Percentiles rank a stretch among this genome's conserved stretches.
Conservation (phyloP, 2,888 invertebrate genomes). For the Drosophila aldrichi region DNA sequence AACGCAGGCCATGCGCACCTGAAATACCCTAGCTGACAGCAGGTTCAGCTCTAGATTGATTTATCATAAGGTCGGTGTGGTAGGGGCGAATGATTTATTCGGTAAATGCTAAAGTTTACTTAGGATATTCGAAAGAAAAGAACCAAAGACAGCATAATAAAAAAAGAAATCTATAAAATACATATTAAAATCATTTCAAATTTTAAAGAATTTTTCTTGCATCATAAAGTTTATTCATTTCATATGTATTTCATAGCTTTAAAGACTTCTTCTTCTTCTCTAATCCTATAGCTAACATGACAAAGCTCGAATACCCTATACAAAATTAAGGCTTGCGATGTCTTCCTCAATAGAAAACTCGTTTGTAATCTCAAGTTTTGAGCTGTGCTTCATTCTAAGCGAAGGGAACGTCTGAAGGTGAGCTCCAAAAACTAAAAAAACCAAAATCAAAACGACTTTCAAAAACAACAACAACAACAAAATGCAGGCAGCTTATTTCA, state of each 20-base stretch:
- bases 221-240: background rate
- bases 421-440: conserved; percentile 38
- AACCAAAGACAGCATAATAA: background rate
- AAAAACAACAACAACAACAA: conserved; percentile 55
- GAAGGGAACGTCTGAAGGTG: conserved; percentile 52
- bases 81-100: background rate
- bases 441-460: conserved; percentile 67
- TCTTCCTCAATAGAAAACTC: conserved; percentile 40
- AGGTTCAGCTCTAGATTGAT: background rate
- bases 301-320: conserved; percentile 1
- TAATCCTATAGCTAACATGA: background rate
- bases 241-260: background rate
- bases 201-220: background rate
- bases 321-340: background rate
- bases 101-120: background rate
- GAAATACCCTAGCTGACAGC: conserved; percentile 5
- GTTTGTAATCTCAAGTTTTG: conserved; percentile 21
- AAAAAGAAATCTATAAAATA: too few relatives aligned
- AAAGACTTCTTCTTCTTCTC: background rate
- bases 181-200: background rate
- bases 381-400: conserved; percentile 31
- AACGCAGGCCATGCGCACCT: background rate
- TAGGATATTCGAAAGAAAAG: background rate
- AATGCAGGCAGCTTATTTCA: conserved; percentile 64
- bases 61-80: background rate